Evolutionary conservation across 2,888 invertebrate species (phyloP), one percentile per base, ranked within the genome.

Genomic region (Drosophila sordidula): DNA sequence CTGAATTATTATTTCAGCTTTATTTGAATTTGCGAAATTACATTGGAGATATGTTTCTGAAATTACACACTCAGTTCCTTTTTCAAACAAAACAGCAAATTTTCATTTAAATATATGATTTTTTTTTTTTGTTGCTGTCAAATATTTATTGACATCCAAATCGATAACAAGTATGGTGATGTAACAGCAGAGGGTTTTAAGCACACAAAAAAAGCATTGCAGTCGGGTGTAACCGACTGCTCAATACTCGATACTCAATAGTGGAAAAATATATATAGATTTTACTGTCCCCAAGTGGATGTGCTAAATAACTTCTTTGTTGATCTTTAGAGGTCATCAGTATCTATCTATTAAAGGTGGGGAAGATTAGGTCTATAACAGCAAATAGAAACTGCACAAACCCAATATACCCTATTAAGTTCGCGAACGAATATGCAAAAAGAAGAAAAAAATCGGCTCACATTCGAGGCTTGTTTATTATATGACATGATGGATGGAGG

Each of bases 401-500:
- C 26, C 29, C 8, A 29, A 29, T 29, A 29, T 9, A 3, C 29
- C 3, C 29, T 29, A 9, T 29, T 29, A 9, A 29, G 6, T 8
- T 26, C 9, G 9, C 3, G 29, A 29, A 29, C 29, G 9, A 29
- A 8, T 9, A 29, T 8, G 2, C 18, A 32, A 32, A 34, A 34
- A 34, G 11, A 18, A 42, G 6, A 26, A 9, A 47, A 47, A 25
- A n/a, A 26, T 22, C 29, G n/a, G 47, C 34, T 42, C 46, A 49
- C 38, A 26, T 41, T 42, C 47, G 44, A 34, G 16, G 45, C 44
- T 50, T 69, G 50, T 69, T 50, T 58, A 57, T 58, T 45, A 54
- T 12, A 55, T 46, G 49, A 46, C 47, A 72, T 72, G 72, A 72
- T 72, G 52, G 71, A 72, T 73, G 52, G 39, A 22, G 50, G 39